Evolutionary conservation across 2,888 invertebrate genomes (phyloP), one percentile per base, ranked within the genome.

Genomic region (Cabera pusaria): DNA sequence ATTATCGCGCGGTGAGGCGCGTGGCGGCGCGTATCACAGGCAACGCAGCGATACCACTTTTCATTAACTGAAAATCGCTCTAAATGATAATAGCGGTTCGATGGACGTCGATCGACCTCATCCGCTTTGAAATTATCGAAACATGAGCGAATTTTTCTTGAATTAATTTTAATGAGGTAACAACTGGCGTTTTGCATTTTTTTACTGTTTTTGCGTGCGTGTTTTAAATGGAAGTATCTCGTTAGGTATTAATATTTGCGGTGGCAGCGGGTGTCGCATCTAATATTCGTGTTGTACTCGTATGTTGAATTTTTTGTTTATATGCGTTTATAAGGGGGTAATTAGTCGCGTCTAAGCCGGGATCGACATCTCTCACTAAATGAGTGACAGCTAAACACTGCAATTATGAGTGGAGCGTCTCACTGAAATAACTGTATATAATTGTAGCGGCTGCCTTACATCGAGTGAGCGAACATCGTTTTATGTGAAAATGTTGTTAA

Each of bases 401-500:
- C 69, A 77, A 81, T 82, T 82, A 78, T 74, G 70, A 74, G 68
- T 61, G 61, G 54, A 64, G 59, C 63, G 68, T 75, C 72, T 69
- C 74, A 77, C 73, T 77, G 72, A 78, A 77, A 78, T 84, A 84
- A 81, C 82, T 83, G 82, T 82, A 72, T 71, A 73, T 82, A 85
- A 84, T 84, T 84, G 76, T 70, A 58, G 70, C 69, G 69, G 72
- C 67, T 63, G 72, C 68, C 72, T 70, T 71, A 62, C 71, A 61
- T 65, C 56, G 70, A 69, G 72, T 76, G 78, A 75, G 72, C 69
- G 72, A 72, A 74, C 75, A 68, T 62, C 71, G 71, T 74, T 79
- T 79, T 80, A 81, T 81, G 79, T 80, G 83, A 81, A 75, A 79
- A 79, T 76, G 77, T 81, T 73, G 81, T 72, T 84, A 84, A 84